phyloP scores from a whole-genome alignment of 2,797 vertebrate species.

The Craterocephalus amniculus region DNA sequence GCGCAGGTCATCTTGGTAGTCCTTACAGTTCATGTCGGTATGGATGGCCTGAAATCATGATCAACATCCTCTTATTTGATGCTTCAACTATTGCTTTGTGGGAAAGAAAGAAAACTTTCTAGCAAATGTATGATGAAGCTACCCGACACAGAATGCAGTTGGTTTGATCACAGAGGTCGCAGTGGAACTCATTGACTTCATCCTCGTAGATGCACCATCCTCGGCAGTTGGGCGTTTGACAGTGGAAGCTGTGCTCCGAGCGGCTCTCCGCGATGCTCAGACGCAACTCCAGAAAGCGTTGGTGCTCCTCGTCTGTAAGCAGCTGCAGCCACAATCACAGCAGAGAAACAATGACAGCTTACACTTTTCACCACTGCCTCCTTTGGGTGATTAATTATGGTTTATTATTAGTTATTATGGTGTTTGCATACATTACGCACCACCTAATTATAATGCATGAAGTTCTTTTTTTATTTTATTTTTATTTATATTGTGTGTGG shows the following conservation, averaged over 20 bases:
- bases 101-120: neutral
- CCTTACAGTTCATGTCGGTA: conserved; percentile 86
- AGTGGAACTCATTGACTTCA: conserved; percentile 87
- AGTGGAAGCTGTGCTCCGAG: conserved; percentile 90
- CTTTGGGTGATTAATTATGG: neutral
- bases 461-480: no score
- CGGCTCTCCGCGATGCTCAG: conserved; percentile 88
- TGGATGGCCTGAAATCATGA: conserved; percentile 85
- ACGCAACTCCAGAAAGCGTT: conserved; percentile 85
- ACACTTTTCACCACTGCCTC: neutral
- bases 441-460: neutral
- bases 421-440: neutral
- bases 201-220: conserved; percentile 95
- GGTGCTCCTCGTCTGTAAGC: conserved; percentile 84
- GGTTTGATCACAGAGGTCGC: conserved; percentile 80
- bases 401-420: neutral
- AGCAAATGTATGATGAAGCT: neutral
- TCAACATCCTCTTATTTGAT: neutral
- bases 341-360: neutral
- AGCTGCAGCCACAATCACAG: conserved; percentile 70
- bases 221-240: conserved; percentile 88
- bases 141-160: conserved; percentile 93
- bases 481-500: no score
- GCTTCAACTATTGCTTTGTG: no score
- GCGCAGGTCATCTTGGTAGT: conserved; percentile 90